Base-by-base conservation (phyloP, 2,888 invertebrate species). In the Glaucopsyche alexis region DNA sequence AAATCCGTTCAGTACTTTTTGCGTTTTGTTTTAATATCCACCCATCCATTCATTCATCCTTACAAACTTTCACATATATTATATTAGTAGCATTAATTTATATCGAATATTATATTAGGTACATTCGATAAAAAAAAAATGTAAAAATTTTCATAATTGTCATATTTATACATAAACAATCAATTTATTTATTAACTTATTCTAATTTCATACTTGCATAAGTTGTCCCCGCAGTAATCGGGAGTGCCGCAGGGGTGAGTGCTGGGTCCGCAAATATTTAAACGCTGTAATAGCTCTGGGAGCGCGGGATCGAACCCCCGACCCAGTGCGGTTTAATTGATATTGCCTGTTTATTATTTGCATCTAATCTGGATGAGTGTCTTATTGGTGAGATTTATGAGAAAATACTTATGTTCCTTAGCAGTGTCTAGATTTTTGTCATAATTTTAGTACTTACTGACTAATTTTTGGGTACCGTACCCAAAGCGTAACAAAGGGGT, bases 241-340 rank as follows among this genome's bases (percentile, higher is more conserved):
- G 38, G 60, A 29, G 60, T 79, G 79, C 75, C 71, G 71, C 55
- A 65, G 16, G 52, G 40, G 60, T 1, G 60, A 55, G 19, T 19
- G 55, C 11, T 13, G 29, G 60, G 29, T 60, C 60, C 60, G 60
- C 60, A 60, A 60, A 60, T 60, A 60, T 60, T 60, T 60, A 13
- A 60, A 9, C 29, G 60, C 29, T 60, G 60, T 60, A 60, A 60
- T 60, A 60, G 60, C 13, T 29, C 60, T 13, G 60, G 60, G 55
- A 60, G 55, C 55, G 4, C 19, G 55, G 55, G 60, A 29, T 60
- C 60, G 60, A 60, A 60, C 29, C 60, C 60, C 60, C 29, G 60
- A 29, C 60, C 11, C 47, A 47, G 47, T 8, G 11, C 47, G 50
- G 55, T 6, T 60, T 60, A 60, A 60, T 60, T 60, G 60, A 60